These are phyloP conservation scores for Pseudopleuronectes americanus DNA, from an alignment of 2,797 vertebrate species.

Conservation along the genomic window DNA sequence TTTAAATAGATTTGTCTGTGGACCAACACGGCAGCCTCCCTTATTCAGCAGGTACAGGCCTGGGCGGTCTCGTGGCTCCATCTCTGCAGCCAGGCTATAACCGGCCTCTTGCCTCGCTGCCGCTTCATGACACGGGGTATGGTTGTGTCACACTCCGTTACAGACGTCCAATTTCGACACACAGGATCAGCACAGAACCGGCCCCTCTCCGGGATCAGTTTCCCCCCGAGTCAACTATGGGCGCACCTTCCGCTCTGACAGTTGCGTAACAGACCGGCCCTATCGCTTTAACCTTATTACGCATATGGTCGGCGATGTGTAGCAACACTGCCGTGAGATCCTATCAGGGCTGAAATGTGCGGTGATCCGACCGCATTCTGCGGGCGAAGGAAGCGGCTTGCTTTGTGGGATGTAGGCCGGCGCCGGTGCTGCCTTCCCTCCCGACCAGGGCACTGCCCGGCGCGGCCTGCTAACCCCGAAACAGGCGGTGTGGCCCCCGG, in stretches of 20 bases:
- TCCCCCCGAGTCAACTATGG: constrained; percentile 56
- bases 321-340: constrained; percentile 24
- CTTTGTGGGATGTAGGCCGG: constrained; percentile 38
- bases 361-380: constrained; percentile 29
- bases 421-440: constrained; percentile 46
- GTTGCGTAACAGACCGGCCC: constrained; percentile 77
- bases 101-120: constrained; percentile 29
- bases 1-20: neutral
- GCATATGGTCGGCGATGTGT: constrained; percentile 28
- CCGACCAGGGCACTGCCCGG: constrained; percentile 46
- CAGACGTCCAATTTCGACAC: constrained; percentile 45
- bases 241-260: constrained; percentile 72
- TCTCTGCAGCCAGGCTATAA: constrained; percentile 37
- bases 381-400: constrained; percentile 6
- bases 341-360: constrained; percentile 15
- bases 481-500: constrained; percentile 55
- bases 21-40: constrained; percentile 1
- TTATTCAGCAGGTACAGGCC: constrained; percentile 34
- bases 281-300: constrained; percentile 44
- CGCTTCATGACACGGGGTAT: constrained; percentile 32
- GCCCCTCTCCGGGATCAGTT: constrained; percentile 40
- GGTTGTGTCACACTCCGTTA: constrained; percentile 32
- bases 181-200: constrained; percentile 14
- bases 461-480: constrained; percentile 65
- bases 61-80: constrained; percentile 29